phyloP scores from a whole-genome alignment of 1,140 invertebrate genomes.

The Octopus bimaculoides region DNA sequence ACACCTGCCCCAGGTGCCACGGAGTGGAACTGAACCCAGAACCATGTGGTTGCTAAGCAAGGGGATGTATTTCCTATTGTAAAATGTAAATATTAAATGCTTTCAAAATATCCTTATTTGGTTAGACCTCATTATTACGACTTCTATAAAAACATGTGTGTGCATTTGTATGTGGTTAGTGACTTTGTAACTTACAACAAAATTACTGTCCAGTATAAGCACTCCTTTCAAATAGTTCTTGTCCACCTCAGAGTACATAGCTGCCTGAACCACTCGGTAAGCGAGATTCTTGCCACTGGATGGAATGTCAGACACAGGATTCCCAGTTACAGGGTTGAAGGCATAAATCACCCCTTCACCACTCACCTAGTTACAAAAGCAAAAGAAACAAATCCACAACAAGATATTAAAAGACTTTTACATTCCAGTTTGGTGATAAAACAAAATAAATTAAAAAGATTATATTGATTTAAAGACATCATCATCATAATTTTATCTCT shows the following conservation, averaged over 20 bases:
- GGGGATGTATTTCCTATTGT: no score
- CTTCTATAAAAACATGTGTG: not conserved
- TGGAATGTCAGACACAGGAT: conserved; percentile 31
- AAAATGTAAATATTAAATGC: no score
- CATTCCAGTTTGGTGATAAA: no score
- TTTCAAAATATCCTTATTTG: no score
- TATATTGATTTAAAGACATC: no score
- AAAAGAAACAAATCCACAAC: not conserved
- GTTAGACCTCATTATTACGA: no score
- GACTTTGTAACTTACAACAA: conserved; percentile 59
- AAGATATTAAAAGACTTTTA: no score
- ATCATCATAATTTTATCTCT: no score
- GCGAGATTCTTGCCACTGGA: conserved; percentile 59
- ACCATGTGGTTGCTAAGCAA: no score
- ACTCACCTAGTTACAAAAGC: conserved; percentile 42
- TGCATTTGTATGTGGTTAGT: not conserved
- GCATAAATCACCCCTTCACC: conserved; percentile 74
- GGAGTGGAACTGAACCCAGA: no score
- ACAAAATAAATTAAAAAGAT: no score
- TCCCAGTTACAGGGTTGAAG: conserved; percentile 84
- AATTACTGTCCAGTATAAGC: conserved; percentile 72
- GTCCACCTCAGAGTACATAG: conserved; percentile 67
- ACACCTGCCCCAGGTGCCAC: no score
- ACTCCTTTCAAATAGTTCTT: conserved; percentile 74
- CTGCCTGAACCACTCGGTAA: conserved; percentile 73